Evolutionary conservation across 2,797 vertebrate species (phyloP).

Genomic region (Cercopithecus petaurista): DNA sequence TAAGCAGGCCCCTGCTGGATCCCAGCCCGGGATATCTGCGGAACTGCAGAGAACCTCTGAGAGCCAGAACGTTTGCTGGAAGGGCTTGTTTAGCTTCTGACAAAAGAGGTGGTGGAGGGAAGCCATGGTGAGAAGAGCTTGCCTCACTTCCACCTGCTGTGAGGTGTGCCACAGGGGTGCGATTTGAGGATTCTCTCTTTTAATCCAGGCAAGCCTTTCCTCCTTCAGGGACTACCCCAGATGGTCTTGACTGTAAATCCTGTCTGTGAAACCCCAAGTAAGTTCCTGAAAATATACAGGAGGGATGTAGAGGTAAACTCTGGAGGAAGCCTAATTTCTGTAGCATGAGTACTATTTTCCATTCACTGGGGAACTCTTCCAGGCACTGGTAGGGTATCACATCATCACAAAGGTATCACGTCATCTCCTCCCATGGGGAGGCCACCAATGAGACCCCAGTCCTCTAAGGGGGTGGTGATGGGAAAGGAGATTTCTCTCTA

Average conservation of each 20-base stretch:
- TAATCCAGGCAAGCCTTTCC: background rate
- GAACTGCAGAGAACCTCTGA: background rate
- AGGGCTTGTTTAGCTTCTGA: background rate
- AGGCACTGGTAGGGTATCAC: too few relatives aligned
- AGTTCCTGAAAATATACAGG: background rate
- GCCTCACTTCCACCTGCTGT: too few relatives aligned
- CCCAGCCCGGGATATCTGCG: background rate
- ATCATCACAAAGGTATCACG: too few relatives aligned
- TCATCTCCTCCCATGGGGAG: background rate
- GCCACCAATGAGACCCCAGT: background rate
- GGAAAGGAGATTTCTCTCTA: background rate
- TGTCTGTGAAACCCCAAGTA: background rate
- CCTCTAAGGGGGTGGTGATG: rapidly evolving
- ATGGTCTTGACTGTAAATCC: background rate
- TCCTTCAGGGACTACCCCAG: background rate
- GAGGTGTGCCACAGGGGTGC: background rate
- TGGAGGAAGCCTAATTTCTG: background rate
- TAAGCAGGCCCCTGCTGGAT: background rate
- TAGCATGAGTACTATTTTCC: background rate
- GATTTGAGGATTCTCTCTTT: background rate
- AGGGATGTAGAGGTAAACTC: background rate
- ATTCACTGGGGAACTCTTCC: background rate
- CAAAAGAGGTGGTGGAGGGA: background rate
- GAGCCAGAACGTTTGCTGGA: background rate
- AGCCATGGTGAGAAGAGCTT: background rate